phyloP scores from a whole-genome alignment of 2,797 vertebrate genomes.

The Enteromius treurensis region DNA sequence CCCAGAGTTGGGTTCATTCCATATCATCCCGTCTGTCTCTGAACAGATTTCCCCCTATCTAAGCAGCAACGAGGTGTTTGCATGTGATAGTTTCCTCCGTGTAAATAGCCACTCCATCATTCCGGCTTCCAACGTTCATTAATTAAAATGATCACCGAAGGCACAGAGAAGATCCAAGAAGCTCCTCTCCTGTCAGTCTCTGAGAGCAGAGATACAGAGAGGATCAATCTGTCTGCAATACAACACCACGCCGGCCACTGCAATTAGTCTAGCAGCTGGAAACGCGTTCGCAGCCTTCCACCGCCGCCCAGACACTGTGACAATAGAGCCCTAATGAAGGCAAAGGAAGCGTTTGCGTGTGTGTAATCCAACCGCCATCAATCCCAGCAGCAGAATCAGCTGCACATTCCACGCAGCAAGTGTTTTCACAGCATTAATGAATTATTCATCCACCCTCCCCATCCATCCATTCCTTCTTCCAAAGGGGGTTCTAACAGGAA shows the following conservation, averaged over 20 bases:
- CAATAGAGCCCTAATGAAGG: constrained; percentile 43
- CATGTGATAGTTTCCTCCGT: constrained; percentile 84
- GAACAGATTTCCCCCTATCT: constrained; percentile 71
- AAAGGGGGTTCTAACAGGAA: constrained; percentile 75
- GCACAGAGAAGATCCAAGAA: constrained; percentile 84
- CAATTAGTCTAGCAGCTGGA: constrained; percentile 59
- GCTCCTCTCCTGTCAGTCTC: constrained; percentile 42
- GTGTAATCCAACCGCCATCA: constrained; percentile 44
- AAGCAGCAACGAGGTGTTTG: constrained; percentile 77
- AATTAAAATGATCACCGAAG: constrained; percentile 98
- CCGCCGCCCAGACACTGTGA: constrained; percentile 42
- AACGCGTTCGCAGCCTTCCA: constrained; percentile 69
- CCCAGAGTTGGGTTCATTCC: constrained; percentile 43
- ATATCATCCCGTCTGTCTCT: constrained; percentile 57
- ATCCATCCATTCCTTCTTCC: constrained; percentile 65
- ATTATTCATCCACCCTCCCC: constrained; percentile 90
- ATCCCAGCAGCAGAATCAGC: constrained; percentile 41
- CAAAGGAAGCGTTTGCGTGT: constrained; percentile 25
- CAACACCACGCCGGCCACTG: constrained; percentile 38
- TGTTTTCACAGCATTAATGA: constrained; percentile 90
- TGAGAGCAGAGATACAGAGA: constrained; percentile 60
- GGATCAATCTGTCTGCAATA: constrained; percentile 50
- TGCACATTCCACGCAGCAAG: constrained; percentile 62
- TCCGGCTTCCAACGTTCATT: constrained; percentile 91
- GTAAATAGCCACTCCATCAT: constrained; percentile 94